Base-by-base conservation (phyloP, 1,140 invertebrate species). In the Heliconius congener region DNA sequence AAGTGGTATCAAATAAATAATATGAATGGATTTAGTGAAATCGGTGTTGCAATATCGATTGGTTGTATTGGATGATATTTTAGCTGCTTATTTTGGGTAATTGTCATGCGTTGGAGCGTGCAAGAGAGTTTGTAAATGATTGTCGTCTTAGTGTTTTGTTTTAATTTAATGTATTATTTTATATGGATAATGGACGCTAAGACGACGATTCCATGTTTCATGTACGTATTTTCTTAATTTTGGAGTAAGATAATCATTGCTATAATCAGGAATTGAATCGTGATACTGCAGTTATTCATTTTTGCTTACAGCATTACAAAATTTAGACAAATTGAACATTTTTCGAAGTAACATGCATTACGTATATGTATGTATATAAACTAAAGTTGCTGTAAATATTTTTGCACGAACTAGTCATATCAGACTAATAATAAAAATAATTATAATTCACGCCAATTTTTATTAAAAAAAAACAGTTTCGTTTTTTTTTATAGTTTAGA, bases 341-440 rank as follows among this genome's bases (percentile, higher is more conserved):
- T 9, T 66, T 30, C 60, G 27, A 66, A 66, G 27, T 30, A 66
- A 27, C 13, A 39, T 71, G 6, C 18, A 71, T 37, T 52, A 72
- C 30, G 27, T 77, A 71, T n/a, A 30, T 34, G 42, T 50, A 72
- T 81, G 80, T 74, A 77, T 74, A 77, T 81, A 81, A 72, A 16
- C 52, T 75, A 77, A 34, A 30, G 81, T 78, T 30, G 90, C 89
- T 92, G 90, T 92, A 92, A 85, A 92, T 91, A 92, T 85, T 87
- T 90, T 90, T 88, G 88, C 90, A 91, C 87, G 80, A 87, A 85
- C 82, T 91, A 90, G 87, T 87, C 90, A 90, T 90, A 91, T 91
- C 90, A 90, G 80, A 85, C 73, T 82, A 82, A 66, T 66, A 66
- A 66, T 66, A 66, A 66, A 30, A 18, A 66, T 82, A 6, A 37